Evolutionary conservation across 2,888 invertebrate genomes (phyloP).

Genomic region (Andrena bucephala): DNA sequence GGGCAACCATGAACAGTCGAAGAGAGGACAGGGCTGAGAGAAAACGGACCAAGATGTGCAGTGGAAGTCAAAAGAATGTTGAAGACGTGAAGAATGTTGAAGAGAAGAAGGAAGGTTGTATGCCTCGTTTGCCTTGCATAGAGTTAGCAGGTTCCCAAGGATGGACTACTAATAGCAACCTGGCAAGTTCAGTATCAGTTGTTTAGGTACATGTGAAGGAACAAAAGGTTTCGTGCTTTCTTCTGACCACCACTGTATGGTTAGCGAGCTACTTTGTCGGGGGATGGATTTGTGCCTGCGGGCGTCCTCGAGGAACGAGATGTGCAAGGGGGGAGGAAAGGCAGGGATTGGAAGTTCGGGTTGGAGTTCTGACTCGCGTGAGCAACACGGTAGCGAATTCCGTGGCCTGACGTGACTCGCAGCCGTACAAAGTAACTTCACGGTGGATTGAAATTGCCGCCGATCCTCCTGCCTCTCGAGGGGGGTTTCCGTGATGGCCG

Average conservation of each 20-base stretch:
- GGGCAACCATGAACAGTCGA: not conserved
- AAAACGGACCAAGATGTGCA: not conserved
- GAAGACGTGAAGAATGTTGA: too few relatives aligned
- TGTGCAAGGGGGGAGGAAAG: not conserved
- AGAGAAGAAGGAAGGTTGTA: too few relatives aligned
- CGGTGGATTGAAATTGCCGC: slow-evolving; percentile 41
- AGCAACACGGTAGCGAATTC: slow-evolving; percentile 40
- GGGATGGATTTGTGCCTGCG: not conserved
- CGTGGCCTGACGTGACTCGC: slow-evolving; percentile 57
- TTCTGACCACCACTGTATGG: slow-evolving; percentile 16
- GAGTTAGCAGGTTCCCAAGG: too few relatives aligned
- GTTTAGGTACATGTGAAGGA: not conserved
- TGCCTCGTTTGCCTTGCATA: too few relatives aligned
- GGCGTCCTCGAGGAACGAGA: not conserved
- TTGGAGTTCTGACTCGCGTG: slow-evolving; percentile 45
- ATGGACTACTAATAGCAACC: too few relatives aligned
- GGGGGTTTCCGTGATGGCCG: slow-evolving; percentile 1
- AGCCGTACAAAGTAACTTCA: slow-evolving; percentile 47
- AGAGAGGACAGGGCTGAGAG: not conserved
- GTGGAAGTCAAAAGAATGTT: too few relatives aligned
- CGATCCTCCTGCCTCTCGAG: not conserved
- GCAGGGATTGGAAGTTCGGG: not conserved
- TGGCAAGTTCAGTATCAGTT: too few relatives aligned
- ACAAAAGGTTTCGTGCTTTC: not conserved
- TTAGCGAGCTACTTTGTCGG: slow-evolving; percentile 45